Evolutionary conservation across 2,797 vertebrate genomes (phyloP).

Genomic region (Lutjanus campechanus): DNA sequence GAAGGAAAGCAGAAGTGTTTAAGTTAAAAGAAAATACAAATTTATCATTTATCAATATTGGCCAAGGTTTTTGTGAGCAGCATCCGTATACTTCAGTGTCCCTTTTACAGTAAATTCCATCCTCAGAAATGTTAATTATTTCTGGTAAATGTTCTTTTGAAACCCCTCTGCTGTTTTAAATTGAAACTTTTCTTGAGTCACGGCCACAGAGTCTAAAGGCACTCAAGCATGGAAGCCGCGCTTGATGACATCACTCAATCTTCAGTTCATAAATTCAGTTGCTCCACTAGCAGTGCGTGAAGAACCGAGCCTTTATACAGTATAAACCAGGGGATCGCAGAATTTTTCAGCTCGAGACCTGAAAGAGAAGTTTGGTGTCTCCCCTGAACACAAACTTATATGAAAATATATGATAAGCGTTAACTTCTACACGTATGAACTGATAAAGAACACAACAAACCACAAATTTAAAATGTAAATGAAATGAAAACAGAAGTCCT

Average conservation of each 20-base stretch:
- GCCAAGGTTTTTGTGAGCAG: background rate
- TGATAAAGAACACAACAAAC: too few species aligned
- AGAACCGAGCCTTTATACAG: slow-evolving; percentile 7
- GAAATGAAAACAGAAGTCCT: too few species aligned
- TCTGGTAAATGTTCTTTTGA: slow-evolving; percentile 11
- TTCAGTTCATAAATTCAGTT: slow-evolving; percentile 1
- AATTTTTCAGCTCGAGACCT: too few species aligned
- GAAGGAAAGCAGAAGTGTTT: too few species aligned
- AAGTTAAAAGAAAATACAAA: too few species aligned
- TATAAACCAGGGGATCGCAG: too few species aligned
- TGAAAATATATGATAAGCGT: too few species aligned
- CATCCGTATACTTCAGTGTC: background rate
- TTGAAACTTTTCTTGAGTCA: background rate
- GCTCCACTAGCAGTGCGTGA: background rate
- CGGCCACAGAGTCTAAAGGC: background rate
- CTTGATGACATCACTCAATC: background rate
- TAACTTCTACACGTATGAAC: too few species aligned
- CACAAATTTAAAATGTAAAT: too few species aligned
- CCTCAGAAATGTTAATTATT: background rate
- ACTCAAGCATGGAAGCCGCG: background rate
- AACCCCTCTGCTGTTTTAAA: background rate
- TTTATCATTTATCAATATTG: too few species aligned
- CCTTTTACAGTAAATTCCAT: background rate
- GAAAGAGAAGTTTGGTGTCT: too few species aligned
- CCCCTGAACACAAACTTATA: too few species aligned